These are phyloP conservation scores for Serrognathus titanus DNA, from an alignment of 2,888 invertebrate species.

Conservation along the genomic window DNA sequence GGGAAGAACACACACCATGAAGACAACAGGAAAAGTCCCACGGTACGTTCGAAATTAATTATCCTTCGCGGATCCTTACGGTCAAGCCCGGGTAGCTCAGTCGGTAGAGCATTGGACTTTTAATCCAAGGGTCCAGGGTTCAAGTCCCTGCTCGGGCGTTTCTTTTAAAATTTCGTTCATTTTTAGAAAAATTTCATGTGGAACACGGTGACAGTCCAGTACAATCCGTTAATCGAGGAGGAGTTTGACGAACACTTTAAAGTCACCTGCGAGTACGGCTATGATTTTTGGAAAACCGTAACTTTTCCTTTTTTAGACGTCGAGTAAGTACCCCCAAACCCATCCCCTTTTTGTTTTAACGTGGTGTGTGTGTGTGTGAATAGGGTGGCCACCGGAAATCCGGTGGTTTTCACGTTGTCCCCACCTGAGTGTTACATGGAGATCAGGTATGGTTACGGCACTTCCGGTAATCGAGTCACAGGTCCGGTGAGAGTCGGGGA, in stretches of 20 bases:
- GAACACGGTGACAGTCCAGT: constrained; percentile 94
- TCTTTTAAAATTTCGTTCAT: background rate
- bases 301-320: constrained; percentile 93
- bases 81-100: constrained; percentile 63
- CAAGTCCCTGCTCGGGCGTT: constrained; percentile 68
- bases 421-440: constrained; percentile 97
- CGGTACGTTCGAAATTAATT: too few species aligned
- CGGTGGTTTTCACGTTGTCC: constrained; percentile 87
- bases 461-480: constrained; percentile 77
- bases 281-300: constrained; percentile 95
- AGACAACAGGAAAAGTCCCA: constrained; percentile 80
- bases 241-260: constrained; percentile 94
- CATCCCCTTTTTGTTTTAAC: too few species aligned
- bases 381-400: constrained; percentile 92
- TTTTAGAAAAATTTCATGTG: constrained; percentile 90
- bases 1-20: constrained; percentile 85
- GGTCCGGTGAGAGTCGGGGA: constrained; percentile 91
- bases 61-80: too few species aligned
- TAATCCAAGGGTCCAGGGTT: constrained; percentile 74
- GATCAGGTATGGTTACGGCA: constrained; percentile 87
- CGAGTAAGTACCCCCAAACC: constrained; percentile 65
- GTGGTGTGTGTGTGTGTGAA: constrained; percentile 23
- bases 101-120: constrained; percentile 71
- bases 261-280: constrained; percentile 93
- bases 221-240: constrained; percentile 89